Evolutionary conservation across 2,888 invertebrate genomes (phyloP).

Genomic region (Drosophila atroscutellata): DNA sequence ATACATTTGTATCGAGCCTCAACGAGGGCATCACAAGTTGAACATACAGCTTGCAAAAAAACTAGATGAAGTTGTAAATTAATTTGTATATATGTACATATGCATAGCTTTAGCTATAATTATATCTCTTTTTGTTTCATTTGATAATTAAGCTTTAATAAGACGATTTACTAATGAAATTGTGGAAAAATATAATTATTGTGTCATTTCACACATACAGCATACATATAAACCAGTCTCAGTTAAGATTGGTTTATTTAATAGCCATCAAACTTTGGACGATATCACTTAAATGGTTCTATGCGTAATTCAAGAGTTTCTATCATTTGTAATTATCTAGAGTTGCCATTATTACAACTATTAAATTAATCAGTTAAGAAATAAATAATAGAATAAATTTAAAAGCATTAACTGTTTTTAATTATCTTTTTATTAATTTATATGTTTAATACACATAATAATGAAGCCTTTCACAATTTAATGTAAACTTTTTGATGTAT

Average conservation of each 20-base stretch:
- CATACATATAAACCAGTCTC: background rate
- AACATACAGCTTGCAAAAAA: slow-evolving; percentile 39
- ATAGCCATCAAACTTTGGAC: slow-evolving; percentile 1
- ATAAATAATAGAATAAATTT: background rate
- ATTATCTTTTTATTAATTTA: background rate
- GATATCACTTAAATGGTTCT: background rate
- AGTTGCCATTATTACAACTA: slow-evolving; percentile 1
- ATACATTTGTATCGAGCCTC: slow-evolving; percentile 7
- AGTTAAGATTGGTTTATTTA: background rate
- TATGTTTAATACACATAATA: background rate
- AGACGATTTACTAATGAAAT: slow-evolving; percentile 11
- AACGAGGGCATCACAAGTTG: slow-evolving; percentile 43
- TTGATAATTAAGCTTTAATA: slow-evolving; percentile 16
- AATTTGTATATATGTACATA: slow-evolving; percentile 6
- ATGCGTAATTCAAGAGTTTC: background rate
- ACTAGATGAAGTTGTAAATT: background rate
- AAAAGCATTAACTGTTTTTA: background rate
- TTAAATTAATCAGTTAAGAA: background rate
- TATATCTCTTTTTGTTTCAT: background rate
- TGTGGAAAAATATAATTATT: background rate
- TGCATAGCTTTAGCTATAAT: background rate
- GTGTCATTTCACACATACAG: background rate
- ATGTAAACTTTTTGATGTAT: background rate
- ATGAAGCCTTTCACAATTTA: background rate
- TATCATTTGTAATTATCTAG: background rate